These are phyloP conservation scores for Penaeus japonicus DNA, from an alignment of 1,140 invertebrate genomes.

Conservation along the genomic window DNA sequence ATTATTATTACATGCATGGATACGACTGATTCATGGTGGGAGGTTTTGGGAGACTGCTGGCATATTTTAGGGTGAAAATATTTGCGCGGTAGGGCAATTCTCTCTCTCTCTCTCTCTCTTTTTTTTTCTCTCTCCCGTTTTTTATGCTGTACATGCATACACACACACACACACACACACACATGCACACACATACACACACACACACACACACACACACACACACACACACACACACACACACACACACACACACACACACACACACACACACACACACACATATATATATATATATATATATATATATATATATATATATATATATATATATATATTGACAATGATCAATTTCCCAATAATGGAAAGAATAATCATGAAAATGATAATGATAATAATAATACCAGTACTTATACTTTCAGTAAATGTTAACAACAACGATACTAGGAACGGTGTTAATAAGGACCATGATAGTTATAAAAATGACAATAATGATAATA, in stretches of 20 bases:
- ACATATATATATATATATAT: neutral
- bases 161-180: neutral
- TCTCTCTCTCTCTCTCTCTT: conserved; percentile 3
- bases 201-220: neutral
- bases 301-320: neutral
- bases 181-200: neutral
- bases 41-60: too few relatives aligned
- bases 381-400: neutral
- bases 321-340: conserved; percentile 4
- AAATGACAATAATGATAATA: too few relatives aligned
- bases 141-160: neutral
- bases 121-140: neutral
- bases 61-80: too few relatives aligned
- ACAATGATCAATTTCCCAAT: neutral
- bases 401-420: neutral
- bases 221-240: neutral
- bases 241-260: neutral
- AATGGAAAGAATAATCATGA: too few relatives aligned
- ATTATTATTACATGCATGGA: too few relatives aligned
- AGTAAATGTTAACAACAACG: too few relatives aligned
- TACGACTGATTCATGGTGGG: too few relatives aligned
- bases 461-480: too few relatives aligned
- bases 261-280: neutral
- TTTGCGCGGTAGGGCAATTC: too few relatives aligned
- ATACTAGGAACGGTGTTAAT: too few relatives aligned